Conservation (phyloP, 2,888 invertebrate genomes). For the Frankliniella fusca region DNA sequence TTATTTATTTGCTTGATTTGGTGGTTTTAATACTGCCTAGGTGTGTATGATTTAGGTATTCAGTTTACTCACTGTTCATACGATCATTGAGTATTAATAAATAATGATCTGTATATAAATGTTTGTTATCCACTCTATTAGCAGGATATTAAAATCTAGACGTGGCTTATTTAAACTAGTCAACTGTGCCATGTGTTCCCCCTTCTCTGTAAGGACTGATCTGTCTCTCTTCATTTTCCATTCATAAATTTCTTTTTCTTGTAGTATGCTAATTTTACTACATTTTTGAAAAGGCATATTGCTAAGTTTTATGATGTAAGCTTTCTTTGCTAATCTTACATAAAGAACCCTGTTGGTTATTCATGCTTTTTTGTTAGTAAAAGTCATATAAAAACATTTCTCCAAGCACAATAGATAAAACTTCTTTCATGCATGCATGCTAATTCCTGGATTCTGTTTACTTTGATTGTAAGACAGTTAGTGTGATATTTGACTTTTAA, state of each 20-base stretch:
- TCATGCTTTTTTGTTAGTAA: background rate
- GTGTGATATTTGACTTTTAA: slow-evolving; percentile 17
- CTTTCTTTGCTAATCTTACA: background rate
- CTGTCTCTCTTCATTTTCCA: background rate
- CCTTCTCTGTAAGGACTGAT: background rate
- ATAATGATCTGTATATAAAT: background rate
- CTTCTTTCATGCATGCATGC: background rate
- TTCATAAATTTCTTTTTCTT: background rate
- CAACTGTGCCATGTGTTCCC: slow-evolving; percentile 6
- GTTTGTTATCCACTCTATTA: background rate
- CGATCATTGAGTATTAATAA: background rate
- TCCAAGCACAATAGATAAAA: background rate
- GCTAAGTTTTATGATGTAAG: background rate
- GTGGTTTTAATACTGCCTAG: background rate
- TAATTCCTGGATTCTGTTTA: background rate
- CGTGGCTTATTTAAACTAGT: background rate
- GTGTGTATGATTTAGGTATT: no score
- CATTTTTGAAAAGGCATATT: background rate
- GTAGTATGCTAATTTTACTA: background rate
- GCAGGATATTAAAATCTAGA: background rate
- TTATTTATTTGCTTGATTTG: background rate
- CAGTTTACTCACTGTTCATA: background rate
- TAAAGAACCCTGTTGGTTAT: background rate
- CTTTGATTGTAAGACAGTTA: background rate
- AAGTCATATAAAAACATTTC: background rate